Evolutionary conservation across 2,888 invertebrate species (phyloP), one percentile per base, ranked within the genome.

Genomic region (Melipona beecheii): DNA sequence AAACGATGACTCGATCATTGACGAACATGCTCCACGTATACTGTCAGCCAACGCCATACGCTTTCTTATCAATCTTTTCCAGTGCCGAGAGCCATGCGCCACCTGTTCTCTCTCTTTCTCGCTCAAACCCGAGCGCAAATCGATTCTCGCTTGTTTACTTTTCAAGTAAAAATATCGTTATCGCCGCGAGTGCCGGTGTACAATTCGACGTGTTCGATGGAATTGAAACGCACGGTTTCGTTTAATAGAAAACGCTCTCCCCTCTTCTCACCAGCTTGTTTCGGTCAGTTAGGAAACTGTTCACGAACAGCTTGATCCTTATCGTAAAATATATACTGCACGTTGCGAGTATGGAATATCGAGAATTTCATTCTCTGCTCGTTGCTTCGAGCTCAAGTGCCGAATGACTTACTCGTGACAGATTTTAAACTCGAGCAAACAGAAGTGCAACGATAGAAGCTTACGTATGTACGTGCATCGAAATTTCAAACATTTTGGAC

Each of bases 1-100:
- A 75, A 43, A 56, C 86, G 84, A 89, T 89, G 86, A 87, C 79
- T 88, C 81, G 85, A 84, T 89, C 87, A 83, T 75, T 73, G 80
- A 78, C 73, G 79, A 71, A 79, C 70, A 76, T 68, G 69, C 36
- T 36, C 27, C 69, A 31, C 58, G 75, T 68, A 21, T 60, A 77
- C 74, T 52, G 56, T 43, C 43, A 49, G 64, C 54, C 58, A 19
- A 43, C 54, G 9, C 36, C 36, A 36, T 9, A 43, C 75, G n/a
- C 75, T 60, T 56, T 65, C 83, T 24, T 54, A 60, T 43, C 69
- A 50, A 70, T 75, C 76, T 65, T 72, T 76, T 71, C 36, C 49
- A 52, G 65, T 43, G 21, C 54, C 56, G 43, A 73, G 54, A 31
- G 66, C 64, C 2, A 31, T 31, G 31, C 31, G 2, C 27, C 27